Conservation (phyloP, 2,888 invertebrate species). For the Fragum whitleyi region DNA sequence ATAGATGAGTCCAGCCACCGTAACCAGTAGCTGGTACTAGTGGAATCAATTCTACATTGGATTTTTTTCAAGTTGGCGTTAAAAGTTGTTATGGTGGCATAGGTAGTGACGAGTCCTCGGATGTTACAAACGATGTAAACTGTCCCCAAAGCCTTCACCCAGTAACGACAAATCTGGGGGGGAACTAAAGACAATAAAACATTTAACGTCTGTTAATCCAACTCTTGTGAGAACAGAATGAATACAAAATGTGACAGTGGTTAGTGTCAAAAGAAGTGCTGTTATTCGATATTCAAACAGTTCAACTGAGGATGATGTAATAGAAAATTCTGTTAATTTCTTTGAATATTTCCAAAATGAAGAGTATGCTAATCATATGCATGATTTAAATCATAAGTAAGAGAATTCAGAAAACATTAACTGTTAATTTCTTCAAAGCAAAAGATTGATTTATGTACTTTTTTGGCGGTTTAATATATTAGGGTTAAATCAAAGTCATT, state of each 20-base stretch:
- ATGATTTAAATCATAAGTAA: background rate
- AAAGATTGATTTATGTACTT: background rate
- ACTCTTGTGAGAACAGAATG: constrained; percentile 18
- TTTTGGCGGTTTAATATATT: background rate
- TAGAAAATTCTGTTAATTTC: background rate
- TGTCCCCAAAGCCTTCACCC: background rate
- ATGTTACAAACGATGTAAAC: background rate
- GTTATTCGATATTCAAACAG: constrained; percentile 8
- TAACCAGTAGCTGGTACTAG: background rate
- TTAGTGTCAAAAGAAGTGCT: constrained; percentile 2
- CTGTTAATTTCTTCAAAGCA: background rate
- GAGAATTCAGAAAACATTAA: background rate
- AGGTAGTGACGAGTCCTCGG: background rate
- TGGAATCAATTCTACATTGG: no score
- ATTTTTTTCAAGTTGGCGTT: no score
- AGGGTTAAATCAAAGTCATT: background rate
- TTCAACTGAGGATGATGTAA: constrained; percentile 7
- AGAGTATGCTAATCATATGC: constrained; percentile 7
- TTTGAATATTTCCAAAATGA: constrained; percentile 8
- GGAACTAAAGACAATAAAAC: background rate
- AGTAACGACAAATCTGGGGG: background rate
- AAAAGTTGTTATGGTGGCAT: background rate
- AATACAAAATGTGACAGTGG: background rate
- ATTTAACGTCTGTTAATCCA: constrained; percentile 16
- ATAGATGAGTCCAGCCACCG: background rate